A percentile compares a stretch with the other conserved stretches of the same genome.
Conservation (phyloP, 2,888 invertebrate genomes). For the Chrysolina americana region DNA sequence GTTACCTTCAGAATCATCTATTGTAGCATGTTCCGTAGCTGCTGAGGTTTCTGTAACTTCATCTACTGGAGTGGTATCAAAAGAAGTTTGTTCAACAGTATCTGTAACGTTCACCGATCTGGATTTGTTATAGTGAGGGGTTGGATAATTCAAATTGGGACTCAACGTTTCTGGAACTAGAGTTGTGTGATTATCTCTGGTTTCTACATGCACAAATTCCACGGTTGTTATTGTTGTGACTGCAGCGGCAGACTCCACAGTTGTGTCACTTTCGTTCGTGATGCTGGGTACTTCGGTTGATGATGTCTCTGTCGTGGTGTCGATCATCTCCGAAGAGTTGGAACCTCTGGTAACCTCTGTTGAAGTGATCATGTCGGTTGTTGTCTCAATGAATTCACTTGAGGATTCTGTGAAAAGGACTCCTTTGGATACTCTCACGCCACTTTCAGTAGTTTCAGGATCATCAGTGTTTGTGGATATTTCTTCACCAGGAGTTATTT, state of each 20-base stretch:
- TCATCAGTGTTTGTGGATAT: constrained; percentile 28
- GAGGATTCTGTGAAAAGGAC: constrained; percentile 32
- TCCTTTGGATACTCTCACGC: constrained; percentile 45
- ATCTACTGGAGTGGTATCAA: constrained; percentile 62
- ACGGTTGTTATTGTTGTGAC: constrained; percentile 40
- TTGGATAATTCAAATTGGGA: constrained; percentile 62
- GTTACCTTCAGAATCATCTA: constrained; percentile 60
- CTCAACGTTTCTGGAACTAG: constrained; percentile 61
- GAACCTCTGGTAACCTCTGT: constrained; percentile 33
- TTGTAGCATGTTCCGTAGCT: constrained; percentile 63
- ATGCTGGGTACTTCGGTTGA: constrained; percentile 49
- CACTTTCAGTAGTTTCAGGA: constrained; percentile 44
- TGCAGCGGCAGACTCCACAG: constrained; percentile 33
- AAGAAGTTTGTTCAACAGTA: constrained; percentile 14
- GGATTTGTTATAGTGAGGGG: constrained; percentile 22
- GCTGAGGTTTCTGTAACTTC: constrained; percentile 60
- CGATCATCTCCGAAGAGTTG: constrained; percentile 23
- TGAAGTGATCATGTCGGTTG: constrained; percentile 46
- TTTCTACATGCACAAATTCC: constrained; percentile 51
- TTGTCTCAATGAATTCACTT: constrained; percentile 36
- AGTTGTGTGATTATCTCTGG: constrained; percentile 61
- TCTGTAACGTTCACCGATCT: constrained; percentile 31
- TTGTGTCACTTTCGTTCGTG: constrained; percentile 44
- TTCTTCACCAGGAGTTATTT: constrained; percentile 14
- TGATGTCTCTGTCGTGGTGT: constrained; percentile 15